Percentiles rank a stretch among this genome's conserved stretches.
Conservation (phyloP, 2,113 vertebrate genomes). For the Leptodactylus fuscus region DNA sequence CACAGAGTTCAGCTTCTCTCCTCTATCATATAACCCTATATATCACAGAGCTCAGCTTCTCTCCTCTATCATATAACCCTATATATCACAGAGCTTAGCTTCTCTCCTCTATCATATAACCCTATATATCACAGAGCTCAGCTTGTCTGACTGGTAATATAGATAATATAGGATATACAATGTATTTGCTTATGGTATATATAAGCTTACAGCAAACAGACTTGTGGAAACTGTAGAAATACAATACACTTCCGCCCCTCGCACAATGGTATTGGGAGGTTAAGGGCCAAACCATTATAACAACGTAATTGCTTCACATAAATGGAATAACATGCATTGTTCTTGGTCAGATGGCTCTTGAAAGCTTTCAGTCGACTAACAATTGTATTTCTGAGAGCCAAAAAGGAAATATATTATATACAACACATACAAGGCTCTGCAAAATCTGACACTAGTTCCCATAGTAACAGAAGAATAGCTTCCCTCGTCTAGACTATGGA, state of each 20-base stretch:
- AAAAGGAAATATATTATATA: not conserved
- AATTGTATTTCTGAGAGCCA: not conserved
- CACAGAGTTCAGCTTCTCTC: no score
- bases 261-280: not conserved
- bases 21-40: no score
- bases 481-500: not conserved
- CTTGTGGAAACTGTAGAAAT: not conserved
- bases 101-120: no score
- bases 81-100: no score
- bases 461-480: not conserved
- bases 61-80: no score
- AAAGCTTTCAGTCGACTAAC: not conserved
- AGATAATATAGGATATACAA: no score
- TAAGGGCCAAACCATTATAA: not conserved
- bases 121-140: no score
- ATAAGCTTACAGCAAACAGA: no score
- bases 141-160: no score
- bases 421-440: not conserved
- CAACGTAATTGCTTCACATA: conserved; percentile 6
- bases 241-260: not conserved
- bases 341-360: not conserved
- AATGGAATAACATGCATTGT: not conserved
- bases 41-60: no score
- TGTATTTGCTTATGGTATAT: no score
- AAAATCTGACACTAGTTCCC: not conserved